Evolutionary conservation across 2,113 vertebrate genomes (phyloP).

Genomic region (Sapayoa aenigma): DNA sequence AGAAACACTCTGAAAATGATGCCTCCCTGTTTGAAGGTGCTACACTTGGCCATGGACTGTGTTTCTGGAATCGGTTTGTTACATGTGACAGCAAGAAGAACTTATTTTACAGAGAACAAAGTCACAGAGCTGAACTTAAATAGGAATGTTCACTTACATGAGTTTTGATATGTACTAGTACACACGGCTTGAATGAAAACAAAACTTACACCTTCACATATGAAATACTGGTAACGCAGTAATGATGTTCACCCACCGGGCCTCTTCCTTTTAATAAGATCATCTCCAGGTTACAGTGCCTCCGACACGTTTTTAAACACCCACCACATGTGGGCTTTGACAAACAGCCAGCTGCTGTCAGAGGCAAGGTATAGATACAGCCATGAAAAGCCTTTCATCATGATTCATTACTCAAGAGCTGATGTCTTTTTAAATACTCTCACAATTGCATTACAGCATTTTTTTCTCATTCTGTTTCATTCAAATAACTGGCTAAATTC

Average conservation of each 20-base stretch:
- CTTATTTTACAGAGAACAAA: slow-evolving; percentile 48
- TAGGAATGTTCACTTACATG: background rate
- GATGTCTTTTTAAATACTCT: slow-evolving; percentile 19
- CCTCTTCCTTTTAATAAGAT: slow-evolving; percentile 43
- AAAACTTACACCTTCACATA: slow-evolving; percentile 29
- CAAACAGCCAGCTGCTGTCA: slow-evolving; percentile 20
- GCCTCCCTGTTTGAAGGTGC: slow-evolving; percentile 6
- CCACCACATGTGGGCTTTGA: slow-evolving; percentile 35
- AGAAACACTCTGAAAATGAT: slow-evolving; percentile 47
- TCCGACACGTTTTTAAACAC: background rate
- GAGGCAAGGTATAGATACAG: slow-evolving; percentile 33
- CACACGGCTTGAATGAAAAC: slow-evolving; percentile 13
- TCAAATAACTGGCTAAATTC: background rate
- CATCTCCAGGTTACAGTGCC: slow-evolving; percentile 56
- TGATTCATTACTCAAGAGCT: background rate
- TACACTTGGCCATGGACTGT: slow-evolving; percentile 1
- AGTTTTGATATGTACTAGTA: slow-evolving; percentile 18
- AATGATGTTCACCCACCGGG: slow-evolving; percentile 19
- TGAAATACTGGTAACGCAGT: background rate
- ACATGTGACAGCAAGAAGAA: slow-evolving; percentile 40
- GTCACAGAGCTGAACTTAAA: slow-evolving; percentile 45
- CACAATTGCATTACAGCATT: background rate
- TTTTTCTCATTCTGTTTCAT: background rate
- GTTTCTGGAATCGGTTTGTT: slow-evolving; percentile 25
- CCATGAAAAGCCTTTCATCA: background rate